Evolutionary conservation across 2,888 invertebrate genomes (phyloP).

Genomic region (Phrixothrix hirtus): DNA sequence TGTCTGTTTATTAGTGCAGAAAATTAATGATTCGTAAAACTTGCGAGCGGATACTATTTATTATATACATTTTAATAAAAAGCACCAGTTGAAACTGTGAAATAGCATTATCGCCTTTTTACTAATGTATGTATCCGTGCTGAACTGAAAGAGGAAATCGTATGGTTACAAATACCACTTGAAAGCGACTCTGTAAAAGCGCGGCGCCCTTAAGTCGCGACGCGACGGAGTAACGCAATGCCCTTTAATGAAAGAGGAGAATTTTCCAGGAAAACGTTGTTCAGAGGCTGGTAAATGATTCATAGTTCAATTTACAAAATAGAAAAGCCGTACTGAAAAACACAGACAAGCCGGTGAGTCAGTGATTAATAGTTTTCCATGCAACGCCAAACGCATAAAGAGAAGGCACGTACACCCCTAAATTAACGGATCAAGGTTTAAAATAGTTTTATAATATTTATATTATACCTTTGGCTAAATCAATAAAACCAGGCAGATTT

Average conservation of each 20-base stretch:
- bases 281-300: conserved; percentile 33
- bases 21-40: conserved; percentile 12
- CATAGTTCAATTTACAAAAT: conserved; percentile 39
- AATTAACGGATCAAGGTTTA: too few species aligned
- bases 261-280: conserved; percentile 24
- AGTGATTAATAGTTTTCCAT: conserved; percentile 28
- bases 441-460: too few species aligned
- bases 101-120: neutral
- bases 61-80: conserved; percentile 10
- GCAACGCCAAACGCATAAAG: conserved; percentile 18
- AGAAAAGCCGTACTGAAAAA: conserved; percentile 26
- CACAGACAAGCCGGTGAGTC: conserved; percentile 12
- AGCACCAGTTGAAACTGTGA: neutral
- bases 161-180: conserved; percentile 25
- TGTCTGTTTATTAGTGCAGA: conserved; percentile 5
- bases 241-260: conserved; percentile 28
- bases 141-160: conserved; percentile 18
- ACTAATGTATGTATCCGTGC: conserved; percentile 7
- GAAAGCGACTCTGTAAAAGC: conserved; percentile 31
- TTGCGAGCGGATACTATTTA: conserved; percentile 11
- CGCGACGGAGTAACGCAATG: conserved; percentile 38
- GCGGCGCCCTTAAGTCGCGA: conserved; percentile 42
- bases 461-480: too few species aligned
- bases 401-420: too few species aligned
- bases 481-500: too few species aligned